phyloP scores from a whole-genome alignment of 2,888 invertebrate genomes.

The Julus scanicus region DNA sequence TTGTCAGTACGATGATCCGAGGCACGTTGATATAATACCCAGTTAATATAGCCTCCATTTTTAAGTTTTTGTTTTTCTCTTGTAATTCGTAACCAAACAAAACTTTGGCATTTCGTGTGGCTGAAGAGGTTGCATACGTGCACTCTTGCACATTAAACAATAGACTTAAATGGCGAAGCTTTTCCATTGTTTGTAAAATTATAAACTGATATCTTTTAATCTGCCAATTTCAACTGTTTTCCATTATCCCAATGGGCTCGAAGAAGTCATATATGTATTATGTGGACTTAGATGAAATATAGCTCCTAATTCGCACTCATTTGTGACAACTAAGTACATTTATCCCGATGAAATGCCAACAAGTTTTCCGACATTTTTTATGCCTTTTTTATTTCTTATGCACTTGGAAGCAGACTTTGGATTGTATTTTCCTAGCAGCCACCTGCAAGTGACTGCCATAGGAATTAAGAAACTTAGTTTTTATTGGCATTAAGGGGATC shows the following conservation, averaged over 20 bases:
- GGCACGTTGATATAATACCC: background rate
- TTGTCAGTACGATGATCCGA: slow-evolving; percentile 17
- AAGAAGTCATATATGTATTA: background rate
- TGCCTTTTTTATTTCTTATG: background rate
- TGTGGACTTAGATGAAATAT: slow-evolving; percentile 30
- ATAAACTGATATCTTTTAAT: slow-evolving; percentile 40
- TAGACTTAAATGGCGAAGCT: slow-evolving; percentile 21
- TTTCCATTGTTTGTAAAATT: slow-evolving; percentile 47
- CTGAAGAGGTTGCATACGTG: slow-evolving; percentile 25
- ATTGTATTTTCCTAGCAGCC: slow-evolving; percentile 8
- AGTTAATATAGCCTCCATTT: background rate
- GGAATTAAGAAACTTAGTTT: slow-evolving; percentile 42
- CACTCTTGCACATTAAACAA: slow-evolving; percentile 11
- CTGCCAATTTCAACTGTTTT: slow-evolving; percentile 2
- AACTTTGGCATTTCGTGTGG: slow-evolving; percentile 45
- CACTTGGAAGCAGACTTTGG: background rate
- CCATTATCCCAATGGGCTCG: slow-evolving; percentile 44
- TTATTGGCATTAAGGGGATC: slow-evolving; percentile 39
- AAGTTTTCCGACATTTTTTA: background rate
- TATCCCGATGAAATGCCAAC: background rate
- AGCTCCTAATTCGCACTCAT: slow-evolving; percentile 38
- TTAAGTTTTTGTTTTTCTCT: background rate
- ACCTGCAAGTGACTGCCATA: slow-evolving; percentile 4
- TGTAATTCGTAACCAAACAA: slow-evolving; percentile 37
- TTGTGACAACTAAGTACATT: slow-evolving; percentile 20